Conservation (phyloP, 1,140 invertebrate genomes). For the Apis cerana region DNA sequence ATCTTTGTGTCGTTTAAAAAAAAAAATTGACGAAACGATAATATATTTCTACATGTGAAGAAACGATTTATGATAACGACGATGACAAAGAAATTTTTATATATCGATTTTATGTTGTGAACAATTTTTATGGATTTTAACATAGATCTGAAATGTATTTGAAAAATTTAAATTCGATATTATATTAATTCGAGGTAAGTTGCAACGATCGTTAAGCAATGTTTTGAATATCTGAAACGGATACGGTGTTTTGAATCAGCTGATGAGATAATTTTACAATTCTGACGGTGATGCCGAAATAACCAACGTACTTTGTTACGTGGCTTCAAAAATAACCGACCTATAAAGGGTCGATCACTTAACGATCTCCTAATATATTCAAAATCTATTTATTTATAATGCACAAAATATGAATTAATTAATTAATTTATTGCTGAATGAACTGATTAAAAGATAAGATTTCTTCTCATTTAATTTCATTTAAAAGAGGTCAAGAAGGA, state of each 20-base stretch:
- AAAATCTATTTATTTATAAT: neutral
- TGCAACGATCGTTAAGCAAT: neutral
- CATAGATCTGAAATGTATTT: too few species aligned
- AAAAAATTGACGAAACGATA: neutral
- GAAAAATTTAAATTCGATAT: neutral
- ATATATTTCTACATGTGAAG: neutral
- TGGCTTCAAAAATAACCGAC: constrained; percentile 55
- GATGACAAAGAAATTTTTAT: too few species aligned
- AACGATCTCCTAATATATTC: neutral
- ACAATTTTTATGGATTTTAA: neutral
- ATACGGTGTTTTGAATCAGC: constrained; percentile 24
- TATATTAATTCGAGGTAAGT: too few species aligned
- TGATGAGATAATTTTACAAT: constrained; percentile 41
- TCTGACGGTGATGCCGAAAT: constrained; percentile 47
- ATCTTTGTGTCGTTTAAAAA: neutral
- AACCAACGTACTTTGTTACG: constrained; percentile 42
- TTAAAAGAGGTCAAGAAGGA: too few species aligned
- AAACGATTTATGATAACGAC: neutral
- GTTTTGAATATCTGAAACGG: neutral
- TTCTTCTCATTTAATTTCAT: too few species aligned
- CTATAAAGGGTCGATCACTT: constrained; percentile 58
- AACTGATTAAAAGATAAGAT: neutral
- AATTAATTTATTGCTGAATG: too few species aligned
- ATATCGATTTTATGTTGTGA: too few species aligned
- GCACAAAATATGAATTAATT: neutral